A percentile compares a stretch with the other conserved stretches of the same genome.
Conservation (phyloP, 2,797 vertebrate genomes). For the Holocentrus rufus region DNA sequence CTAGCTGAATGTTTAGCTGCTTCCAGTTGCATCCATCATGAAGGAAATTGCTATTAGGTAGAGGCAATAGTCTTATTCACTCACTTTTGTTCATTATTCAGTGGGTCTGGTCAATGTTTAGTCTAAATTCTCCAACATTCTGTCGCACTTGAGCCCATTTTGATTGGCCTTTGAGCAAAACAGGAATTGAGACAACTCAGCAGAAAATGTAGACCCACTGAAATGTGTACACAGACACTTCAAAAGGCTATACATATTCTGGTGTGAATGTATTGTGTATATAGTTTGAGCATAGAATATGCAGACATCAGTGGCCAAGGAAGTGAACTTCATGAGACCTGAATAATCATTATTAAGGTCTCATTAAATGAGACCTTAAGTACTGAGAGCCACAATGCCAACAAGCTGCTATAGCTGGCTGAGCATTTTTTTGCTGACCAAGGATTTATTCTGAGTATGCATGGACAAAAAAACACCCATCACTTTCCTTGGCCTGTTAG, state of each 20-base stretch:
- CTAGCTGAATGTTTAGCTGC: background rate
- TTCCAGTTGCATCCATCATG: background rate
- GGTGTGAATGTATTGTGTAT: no score
- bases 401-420: slow-evolving; percentile 57
- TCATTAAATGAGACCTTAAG: slow-evolving; percentile 11
- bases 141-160: slow-evolving; percentile 13
- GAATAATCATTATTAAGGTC: background rate
- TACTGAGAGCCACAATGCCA: slow-evolving; percentile 8
- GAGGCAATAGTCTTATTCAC: background rate
- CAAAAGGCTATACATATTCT: background rate
- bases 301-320: slow-evolving; percentile 2
- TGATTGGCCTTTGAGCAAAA: slow-evolving; percentile 9
- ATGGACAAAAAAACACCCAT: slow-evolving; percentile 59
- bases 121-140: slow-evolving; percentile 39
- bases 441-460: slow-evolving; percentile 59
- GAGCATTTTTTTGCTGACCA: slow-evolving; percentile 61
- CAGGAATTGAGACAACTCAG: no score
- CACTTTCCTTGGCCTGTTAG: slow-evolving; percentile 60
- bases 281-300: background rate
- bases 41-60: background rate
- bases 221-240: slow-evolving; percentile 1
- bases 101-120: slow-evolving; percentile 20
- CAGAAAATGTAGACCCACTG: background rate
- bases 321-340: slow-evolving; percentile 32
- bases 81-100: slow-evolving; percentile 9